Base-by-base conservation (phyloP, 2,888 invertebrate species). In the Stegana nigrithorax region DNA sequence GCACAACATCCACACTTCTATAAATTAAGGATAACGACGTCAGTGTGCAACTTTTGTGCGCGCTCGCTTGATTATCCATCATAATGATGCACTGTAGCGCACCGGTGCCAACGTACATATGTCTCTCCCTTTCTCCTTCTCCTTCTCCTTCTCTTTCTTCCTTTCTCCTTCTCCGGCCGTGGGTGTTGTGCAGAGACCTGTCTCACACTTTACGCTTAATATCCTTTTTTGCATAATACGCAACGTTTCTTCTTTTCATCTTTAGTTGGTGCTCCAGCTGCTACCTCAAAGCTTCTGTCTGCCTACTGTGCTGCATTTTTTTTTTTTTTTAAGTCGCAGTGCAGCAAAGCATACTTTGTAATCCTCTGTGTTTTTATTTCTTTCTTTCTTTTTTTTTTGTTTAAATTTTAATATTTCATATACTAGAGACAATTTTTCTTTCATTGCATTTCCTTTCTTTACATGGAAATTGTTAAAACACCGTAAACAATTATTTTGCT, bases 401-500 rank as follows among this genome's bases (percentile, higher is more conserved):
- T 17, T 8, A 21, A 78, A 80, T 80, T 76, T 59, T 44, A 59
- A 45, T 59, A 77, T 71, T 56, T 39, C 57, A 55, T 25, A 44
- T 36, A 14, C 2, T 14, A 42, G n/a, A n/a, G n/a, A n/a, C 2
- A 12, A 39, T 42, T 42, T 42, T 42, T 42, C 6, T 42, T 5
- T 2, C 6, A 6, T 12, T 42, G 6, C 39, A 12, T 42, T 42
- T 42, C 17, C 17, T n/a, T 2, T 10, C 19, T 44, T 19, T 27
- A 60, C 61, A 59, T 63, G 61, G 63, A 80, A 81, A 81, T 81
- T 81, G 80, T 70, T 81, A 81, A 81, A 81, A 81, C 73, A 79
- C 74, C 81, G 81, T 81, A 72, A 81, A 73, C 80, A 80, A 81
- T 80, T 81, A 81, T 79, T 80, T 69, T 75, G 70, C 68, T 25